A percentile compares a stretch with the other conserved stretches of the same genome.
Evolutionary conservation across 2,888 invertebrate genomes (phyloP).

Genomic region (Aleiodes alternator): DNA sequence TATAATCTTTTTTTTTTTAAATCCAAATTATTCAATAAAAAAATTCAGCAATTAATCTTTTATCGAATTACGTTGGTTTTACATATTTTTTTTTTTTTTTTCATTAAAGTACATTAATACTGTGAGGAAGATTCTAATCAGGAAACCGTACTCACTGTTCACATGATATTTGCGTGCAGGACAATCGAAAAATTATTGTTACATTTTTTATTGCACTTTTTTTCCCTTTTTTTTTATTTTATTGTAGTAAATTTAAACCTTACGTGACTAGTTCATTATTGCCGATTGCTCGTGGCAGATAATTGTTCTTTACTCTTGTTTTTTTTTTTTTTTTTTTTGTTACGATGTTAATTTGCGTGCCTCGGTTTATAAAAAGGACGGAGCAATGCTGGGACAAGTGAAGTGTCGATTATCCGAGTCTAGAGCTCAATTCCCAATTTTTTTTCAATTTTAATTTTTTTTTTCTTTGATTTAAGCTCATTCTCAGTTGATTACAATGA

Average conservation of each 20-base stretch:
- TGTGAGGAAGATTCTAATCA: background rate
- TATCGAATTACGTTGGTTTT: background rate
- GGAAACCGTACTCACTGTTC: slow-evolving; percentile 8
- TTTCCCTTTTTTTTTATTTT: background rate
- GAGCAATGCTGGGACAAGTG: background rate
- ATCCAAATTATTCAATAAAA: too few relatives aligned
- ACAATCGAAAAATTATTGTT: background rate
- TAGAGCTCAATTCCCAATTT: background rate
- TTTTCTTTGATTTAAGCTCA: too few relatives aligned
- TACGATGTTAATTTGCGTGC: background rate
- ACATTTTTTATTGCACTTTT: background rate
- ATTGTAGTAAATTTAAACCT: slow-evolving; percentile 13
- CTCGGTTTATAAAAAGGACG: slow-evolving; percentile 11
- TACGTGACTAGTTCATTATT: slow-evolving; percentile 18
- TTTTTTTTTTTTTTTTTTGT: background rate
- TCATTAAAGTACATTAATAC: background rate
- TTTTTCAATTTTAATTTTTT: too few relatives aligned
- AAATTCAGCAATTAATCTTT: too few relatives aligned
- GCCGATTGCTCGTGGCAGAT: slow-evolving; percentile 13
- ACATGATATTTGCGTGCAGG: slow-evolving; percentile 21
- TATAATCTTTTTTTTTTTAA: too few relatives aligned
- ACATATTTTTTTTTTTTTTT: background rate
- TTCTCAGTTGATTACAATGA: too few relatives aligned
- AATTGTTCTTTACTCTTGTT: slow-evolving; percentile 25
- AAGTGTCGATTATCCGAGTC: background rate